These are phyloP conservation scores for Festucalex cinctus DNA, from an alignment of 2,113 vertebrate species.

Conservation along the genomic window DNA sequence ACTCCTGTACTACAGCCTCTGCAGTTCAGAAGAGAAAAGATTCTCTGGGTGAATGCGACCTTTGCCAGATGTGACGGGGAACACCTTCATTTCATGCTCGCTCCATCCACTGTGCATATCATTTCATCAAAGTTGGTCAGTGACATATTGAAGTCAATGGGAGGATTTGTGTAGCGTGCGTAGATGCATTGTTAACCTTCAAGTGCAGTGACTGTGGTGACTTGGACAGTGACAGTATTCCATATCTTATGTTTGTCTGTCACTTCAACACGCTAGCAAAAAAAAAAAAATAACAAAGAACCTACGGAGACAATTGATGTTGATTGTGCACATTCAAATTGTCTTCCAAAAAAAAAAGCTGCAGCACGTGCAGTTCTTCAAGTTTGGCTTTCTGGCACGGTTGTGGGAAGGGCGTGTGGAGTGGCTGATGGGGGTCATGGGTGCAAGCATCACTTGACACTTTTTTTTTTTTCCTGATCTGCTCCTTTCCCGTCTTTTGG, in stretches of 20 bases:
- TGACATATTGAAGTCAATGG: no score
- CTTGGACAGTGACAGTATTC: not conserved
- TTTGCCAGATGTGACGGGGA: no score
- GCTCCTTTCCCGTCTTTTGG: constrained; percentile 42
- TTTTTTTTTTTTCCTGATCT: constrained; percentile 51
- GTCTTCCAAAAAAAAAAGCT: constrained; percentile 35
- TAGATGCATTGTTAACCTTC: not conserved
- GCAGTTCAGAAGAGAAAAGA: no score
- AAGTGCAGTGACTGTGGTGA: not conserved
- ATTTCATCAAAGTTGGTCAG: no score
- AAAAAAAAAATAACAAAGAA: not conserved
- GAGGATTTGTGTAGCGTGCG: no score
- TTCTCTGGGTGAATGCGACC: no score
- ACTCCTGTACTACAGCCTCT: no score
- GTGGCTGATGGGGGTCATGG: constrained; percentile 3
- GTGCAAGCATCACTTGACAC: constrained; percentile 39
- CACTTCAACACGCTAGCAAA: not conserved
- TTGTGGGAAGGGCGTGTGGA: constrained; percentile 11
- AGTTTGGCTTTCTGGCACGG: constrained; percentile 49
- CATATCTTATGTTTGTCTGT: not conserved
- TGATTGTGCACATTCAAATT: constrained; percentile 39
- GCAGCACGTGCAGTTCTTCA: constrained; percentile 47
- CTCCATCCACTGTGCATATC: no score
- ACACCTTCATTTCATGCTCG: no score
- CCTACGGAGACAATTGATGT: constrained; percentile 39